Evolutionary conservation across 2,888 invertebrate genomes (phyloP).

Genomic region (Morpho deidamia): DNA sequence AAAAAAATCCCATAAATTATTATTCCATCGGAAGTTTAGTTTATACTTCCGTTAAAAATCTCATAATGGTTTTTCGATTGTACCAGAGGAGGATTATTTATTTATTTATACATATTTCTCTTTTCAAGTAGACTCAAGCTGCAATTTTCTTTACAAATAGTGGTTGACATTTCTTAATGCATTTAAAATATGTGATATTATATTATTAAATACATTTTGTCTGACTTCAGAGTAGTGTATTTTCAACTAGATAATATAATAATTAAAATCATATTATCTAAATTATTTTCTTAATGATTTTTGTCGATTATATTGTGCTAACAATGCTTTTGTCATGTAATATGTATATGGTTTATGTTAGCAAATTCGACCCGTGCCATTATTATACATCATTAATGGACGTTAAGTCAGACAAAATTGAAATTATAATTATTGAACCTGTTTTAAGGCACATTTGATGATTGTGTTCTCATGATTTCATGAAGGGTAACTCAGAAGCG

Average conservation of each 20-base stretch:
- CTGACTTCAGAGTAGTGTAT: slow-evolving; percentile 73
- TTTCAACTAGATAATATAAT: slow-evolving; percentile 48
- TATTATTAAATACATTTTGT: slow-evolving; percentile 74
- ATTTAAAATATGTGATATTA: slow-evolving; percentile 78
- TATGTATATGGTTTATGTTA: slow-evolving; percentile 29
- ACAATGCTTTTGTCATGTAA: slow-evolving; percentile 33
- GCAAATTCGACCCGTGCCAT: slow-evolving; percentile 60
- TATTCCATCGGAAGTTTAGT: slow-evolving; percentile 72
- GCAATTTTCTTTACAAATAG: slow-evolving; percentile 36
- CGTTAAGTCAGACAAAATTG: slow-evolving; percentile 74
- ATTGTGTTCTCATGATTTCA: slow-evolving; percentile 57
- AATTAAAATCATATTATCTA: slow-evolving; percentile 42
- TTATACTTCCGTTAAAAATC: slow-evolving; percentile 75
- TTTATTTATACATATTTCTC: slow-evolving; percentile 59
- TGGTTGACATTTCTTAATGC: slow-evolving; percentile 66
- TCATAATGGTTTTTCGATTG: slow-evolving; percentile 76
- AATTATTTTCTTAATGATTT: slow-evolving; percentile 25
- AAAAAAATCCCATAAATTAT: slow-evolving; percentile 77
- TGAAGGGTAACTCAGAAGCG: slow-evolving; percentile 58
- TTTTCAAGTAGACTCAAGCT: slow-evolving; percentile 41
- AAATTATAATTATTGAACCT: slow-evolving; percentile 52
- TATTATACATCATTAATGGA: slow-evolving; percentile 42
- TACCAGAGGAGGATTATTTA: slow-evolving; percentile 75
- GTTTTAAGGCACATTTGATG: slow-evolving; percentile 53
- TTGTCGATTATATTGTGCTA: slow-evolving; percentile 29